Base-by-base conservation (phyloP, 2,888 invertebrate genomes). In the Callyntrura sp. region DNA sequence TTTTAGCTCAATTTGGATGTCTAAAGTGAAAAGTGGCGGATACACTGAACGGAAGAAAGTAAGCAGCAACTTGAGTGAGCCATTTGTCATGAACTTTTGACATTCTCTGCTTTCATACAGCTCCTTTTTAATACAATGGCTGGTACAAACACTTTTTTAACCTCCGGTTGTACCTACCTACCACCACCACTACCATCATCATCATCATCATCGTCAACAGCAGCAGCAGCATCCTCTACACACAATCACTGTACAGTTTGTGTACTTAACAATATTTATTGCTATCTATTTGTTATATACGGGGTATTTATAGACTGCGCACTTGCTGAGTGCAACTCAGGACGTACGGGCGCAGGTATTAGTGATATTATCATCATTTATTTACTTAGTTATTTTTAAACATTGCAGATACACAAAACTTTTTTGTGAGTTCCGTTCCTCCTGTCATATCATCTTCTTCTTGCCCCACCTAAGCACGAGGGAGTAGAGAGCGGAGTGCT, bases 11-110 rank as follows among this genome's bases (percentile, higher is more conserved):
- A 60, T 73, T 62, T 76, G 78, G 48, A 28, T 35, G 25, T 70
- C 62, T 57, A 60, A 76, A 81, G 68, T 79, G 65, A 86, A 79
- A 85, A 86, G 86, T 86, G 57, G 86, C 79, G 79, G 86, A 87
- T 70, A 87, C 43, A 43, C n/a, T 43, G 57, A 51, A 51, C 62
- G 70, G 82, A 83, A 88, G 73, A 83, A 83, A 76, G 81, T 70
- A 88, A 88, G 62, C 83, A 76, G 55, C 83, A 60, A 81, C 82
- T 88, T 89, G 88, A 89, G 88, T 89, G 78, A 89, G 68, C 84
- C 88, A 89, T 89, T 89, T 89, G 88, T 89, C 88, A 89, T 89
- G 88, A 89, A 89, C 88, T 89, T 89, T 79, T 89, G 88, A 89
- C 88, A 89, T 89, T 89, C 78, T 89, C 88, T 89, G 78, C 76